Base-by-base conservation (phyloP, 2,797 vertebrate species). In the Semotilus atromaculatus region DNA sequence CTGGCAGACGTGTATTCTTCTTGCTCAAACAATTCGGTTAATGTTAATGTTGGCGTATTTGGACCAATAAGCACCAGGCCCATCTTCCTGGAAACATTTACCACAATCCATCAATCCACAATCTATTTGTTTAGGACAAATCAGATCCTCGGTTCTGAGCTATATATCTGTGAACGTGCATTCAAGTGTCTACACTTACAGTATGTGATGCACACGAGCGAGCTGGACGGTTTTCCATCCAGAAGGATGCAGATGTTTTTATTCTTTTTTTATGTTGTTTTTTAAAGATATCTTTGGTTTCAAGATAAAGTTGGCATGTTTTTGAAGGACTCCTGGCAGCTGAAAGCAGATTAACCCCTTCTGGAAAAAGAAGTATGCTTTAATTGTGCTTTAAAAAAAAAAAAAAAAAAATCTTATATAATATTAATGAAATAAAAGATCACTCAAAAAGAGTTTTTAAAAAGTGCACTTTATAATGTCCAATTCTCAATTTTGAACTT, bases 231-330 rank as follows among this genome's bases (percentile, higher is more conserved):
- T 11, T 11, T 62, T 10, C 9, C 73, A 51, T 62, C 86, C 86
- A 86, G 76, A 88, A 34, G 85, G 84, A 88, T 82, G 90, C 85
- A 77, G 86, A 88, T 88, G 79, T 48, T 90, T n/a, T n/a, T n/a
- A n/a, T n/a, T n/a, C n/a, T n/a, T n/a, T n/a, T n/a, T n/a, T n/a
- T n/a, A n/a, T n/a, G 85, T 91, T 92, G 82, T 91, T 90, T 88
- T 23, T 88, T 87, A 81, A 73, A 87, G 86, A 87, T 89, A 91
- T 89, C 87, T 90, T 81, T 58, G 84, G 86, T 86, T 91, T 86
- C 75, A 89, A 88, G 88, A 89, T 89, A 90, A 93, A 89, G 81
- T 83, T 72, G 84, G 29, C 29, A 67, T 80, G 77, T 66, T 64
- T 79, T 79, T 79, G 38, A 2, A 67, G 18, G 16, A 78, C 36